These are phyloP conservation scores for Tonatia bakeri DNA, from an alignment of 2,113 vertebrate species.

Conservation along the genomic window DNA sequence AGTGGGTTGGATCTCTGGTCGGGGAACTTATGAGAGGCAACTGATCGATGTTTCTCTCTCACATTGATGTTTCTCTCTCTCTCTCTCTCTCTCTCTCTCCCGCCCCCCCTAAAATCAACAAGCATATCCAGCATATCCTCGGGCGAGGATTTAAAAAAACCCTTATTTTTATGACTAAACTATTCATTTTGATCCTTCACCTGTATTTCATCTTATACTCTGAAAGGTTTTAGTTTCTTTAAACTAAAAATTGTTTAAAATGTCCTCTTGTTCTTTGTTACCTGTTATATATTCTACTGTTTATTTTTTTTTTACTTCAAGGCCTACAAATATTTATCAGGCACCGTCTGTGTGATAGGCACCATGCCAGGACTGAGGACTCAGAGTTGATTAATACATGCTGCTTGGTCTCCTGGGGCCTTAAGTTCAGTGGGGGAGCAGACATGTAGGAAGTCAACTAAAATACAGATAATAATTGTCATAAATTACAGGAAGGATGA, in stretches of 20 bases:
- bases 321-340: background rate
- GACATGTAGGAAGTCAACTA: background rate
- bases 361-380: background rate
- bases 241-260: background rate
- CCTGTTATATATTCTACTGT: background rate
- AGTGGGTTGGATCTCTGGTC: too few species aligned
- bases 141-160: background rate
- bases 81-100: too few species aligned
- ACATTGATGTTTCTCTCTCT: too few species aligned
- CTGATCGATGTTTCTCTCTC: too few species aligned
- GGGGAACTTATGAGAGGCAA: too few species aligned
- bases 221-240: conserved; percentile 5
- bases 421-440: background rate
- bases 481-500: background rate
- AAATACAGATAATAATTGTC: background rate
- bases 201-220: background rate
- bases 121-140: too few species aligned
- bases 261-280: background rate
- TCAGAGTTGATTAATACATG: background rate
- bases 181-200: background rate
- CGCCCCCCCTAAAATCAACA: too few species aligned
- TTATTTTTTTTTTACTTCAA: conserved; percentile 4
- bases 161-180: background rate
- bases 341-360: background rate
- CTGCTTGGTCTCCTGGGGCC: background rate